Percentiles rank a stretch among this genome's conserved stretches.
Conservation (phyloP, 2,888 invertebrate species). For the Lochmaea crataegi region DNA sequence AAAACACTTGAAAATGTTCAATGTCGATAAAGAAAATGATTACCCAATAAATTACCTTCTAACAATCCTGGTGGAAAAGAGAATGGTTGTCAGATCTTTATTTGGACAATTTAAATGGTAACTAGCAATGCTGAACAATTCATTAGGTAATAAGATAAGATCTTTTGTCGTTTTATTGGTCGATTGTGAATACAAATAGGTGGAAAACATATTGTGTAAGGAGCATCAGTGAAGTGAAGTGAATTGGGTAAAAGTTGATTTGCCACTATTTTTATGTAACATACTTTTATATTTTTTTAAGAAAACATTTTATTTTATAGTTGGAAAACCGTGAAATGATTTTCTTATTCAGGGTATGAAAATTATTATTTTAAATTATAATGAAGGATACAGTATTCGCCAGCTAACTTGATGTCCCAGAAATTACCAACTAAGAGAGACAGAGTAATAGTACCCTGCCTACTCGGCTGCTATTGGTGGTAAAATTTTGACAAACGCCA, state of each 20-base stretch:
- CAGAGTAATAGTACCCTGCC: no score
- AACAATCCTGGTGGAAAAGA: not conserved
- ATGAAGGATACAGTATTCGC: no score
- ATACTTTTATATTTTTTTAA: not conserved
- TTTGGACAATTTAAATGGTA: not conserved
- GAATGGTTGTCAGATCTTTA: not conserved
- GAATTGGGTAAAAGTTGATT: not conserved
- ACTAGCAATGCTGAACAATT: constrained; percentile 5
- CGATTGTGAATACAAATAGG: constrained; percentile 21
- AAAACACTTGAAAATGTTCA: not conserved
- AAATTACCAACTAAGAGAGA: no score
- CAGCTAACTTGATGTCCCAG: no score
- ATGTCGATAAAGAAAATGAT: constrained; percentile 3
- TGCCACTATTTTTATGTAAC: constrained; percentile 8
- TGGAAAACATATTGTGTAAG: not conserved
- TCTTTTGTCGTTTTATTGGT: constrained; percentile 17
- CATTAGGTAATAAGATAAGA: constrained; percentile 31
- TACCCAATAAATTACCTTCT: not conserved
- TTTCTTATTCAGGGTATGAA: no score
- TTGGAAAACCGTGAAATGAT: no score
- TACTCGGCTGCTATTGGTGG: no score
- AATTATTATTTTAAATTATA: no score
- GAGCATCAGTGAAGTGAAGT: constrained; percentile 1
- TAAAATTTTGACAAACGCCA: no score
- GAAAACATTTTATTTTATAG: no score